Evolutionary conservation across 2,888 invertebrate genomes (phyloP).

Genomic region (Pteria penguin): DNA sequence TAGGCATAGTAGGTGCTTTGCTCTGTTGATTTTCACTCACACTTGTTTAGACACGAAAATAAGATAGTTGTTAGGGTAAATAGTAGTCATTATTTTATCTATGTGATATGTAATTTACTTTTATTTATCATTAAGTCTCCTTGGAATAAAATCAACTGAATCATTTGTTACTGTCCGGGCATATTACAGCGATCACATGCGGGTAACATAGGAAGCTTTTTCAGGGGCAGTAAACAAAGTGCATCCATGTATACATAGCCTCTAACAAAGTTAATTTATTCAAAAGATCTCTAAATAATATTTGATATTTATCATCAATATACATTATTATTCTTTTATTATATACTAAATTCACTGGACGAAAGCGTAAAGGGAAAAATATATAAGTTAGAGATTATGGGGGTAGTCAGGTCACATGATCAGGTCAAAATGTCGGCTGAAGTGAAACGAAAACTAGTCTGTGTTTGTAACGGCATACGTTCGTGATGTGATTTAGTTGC

Average conservation of each 20-base stretch:
- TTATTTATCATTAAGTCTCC: too few relatives aligned
- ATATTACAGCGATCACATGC: background rate
- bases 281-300: too few relatives aligned
- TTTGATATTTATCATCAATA: too few relatives aligned
- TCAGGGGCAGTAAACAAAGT: background rate
- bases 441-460: conserved; percentile 36
- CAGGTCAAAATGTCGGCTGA: conserved; percentile 76
- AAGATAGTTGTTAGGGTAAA: conserved; percentile 12
- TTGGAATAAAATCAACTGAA: too few relatives aligned
- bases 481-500: background rate
- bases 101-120: too few relatives aligned
- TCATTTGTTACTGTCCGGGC: too few relatives aligned
- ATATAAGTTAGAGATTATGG: too few relatives aligned
- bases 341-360: too few relatives aligned
- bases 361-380: too few relatives aligned
- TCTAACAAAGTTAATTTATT: background rate
- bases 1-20: conserved; percentile 25
- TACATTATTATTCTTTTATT: too few relatives aligned
- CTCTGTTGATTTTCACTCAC: conserved; percentile 11
- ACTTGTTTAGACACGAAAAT: conserved; percentile 15
- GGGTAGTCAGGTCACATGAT: conserved; percentile 74
- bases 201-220: background rate
- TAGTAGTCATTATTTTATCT: background rate
- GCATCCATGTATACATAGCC: conserved; percentile 1
- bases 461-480: conserved; percentile 39